These are phyloP conservation scores for Peromyscus californicus DNA, from an alignment of 2,113 vertebrate species.

Conservation along the genomic window DNA sequence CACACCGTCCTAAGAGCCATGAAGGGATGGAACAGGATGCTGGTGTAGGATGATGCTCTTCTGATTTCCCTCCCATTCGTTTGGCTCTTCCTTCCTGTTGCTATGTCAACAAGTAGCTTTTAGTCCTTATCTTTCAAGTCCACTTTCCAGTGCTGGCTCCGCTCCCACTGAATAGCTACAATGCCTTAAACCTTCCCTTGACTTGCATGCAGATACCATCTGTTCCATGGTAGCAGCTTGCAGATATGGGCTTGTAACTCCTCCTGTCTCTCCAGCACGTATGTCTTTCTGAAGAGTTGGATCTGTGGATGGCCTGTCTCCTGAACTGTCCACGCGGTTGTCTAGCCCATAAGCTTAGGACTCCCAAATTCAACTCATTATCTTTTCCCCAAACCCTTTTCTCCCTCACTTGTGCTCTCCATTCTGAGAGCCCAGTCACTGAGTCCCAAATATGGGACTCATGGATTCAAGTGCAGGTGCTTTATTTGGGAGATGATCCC, in stretches of 20 bases:
- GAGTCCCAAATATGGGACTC: background rate
- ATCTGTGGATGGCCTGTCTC: background rate
- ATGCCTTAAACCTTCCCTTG: background rate
- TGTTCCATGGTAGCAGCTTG: background rate
- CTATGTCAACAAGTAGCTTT: background rate
- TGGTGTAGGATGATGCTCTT: background rate
- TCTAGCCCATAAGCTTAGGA: background rate
- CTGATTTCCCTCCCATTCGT: background rate
- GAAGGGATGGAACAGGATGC: background rate
- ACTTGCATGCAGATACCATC: background rate
- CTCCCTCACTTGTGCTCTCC: background rate
- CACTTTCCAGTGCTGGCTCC: background rate
- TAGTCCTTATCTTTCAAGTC: background rate
- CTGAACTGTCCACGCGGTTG: background rate
- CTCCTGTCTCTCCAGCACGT: background rate
- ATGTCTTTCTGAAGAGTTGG: background rate
- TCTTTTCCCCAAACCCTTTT: background rate
- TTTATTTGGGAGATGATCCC: background rate
- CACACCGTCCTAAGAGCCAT: background rate
- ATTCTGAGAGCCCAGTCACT: background rate
- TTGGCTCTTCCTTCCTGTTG: conserved; percentile 18
- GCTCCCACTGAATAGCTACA: background rate
- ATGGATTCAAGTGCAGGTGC: background rate
- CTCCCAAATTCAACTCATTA: background rate
- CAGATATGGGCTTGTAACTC: background rate